phyloP scores from a whole-genome alignment of 2,113 vertebrate genomes.

The Xyrauchen texanus region DNA sequence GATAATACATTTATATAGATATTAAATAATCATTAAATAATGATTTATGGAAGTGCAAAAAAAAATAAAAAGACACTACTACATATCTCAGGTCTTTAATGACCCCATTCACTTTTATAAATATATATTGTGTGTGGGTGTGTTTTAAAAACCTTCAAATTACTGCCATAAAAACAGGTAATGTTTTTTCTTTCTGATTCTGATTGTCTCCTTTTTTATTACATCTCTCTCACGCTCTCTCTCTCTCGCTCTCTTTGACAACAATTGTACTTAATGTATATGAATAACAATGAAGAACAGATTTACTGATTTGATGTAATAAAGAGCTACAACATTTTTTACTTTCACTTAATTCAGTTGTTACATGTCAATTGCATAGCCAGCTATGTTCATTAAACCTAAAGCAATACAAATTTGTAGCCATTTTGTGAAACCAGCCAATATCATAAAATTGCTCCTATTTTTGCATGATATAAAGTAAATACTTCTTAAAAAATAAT shows the following conservation, averaged over 20 bases:
- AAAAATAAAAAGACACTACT: too few relatives aligned
- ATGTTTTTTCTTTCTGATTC: too few relatives aligned
- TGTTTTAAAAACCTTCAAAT: neutral
- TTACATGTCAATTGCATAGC: slow-evolving; percentile 7
- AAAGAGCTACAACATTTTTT: neutral
- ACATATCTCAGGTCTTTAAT: neutral
- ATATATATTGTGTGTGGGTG: neutral
- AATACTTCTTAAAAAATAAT: slow-evolving; percentile 3
- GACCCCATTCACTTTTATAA: slow-evolving; percentile 8
- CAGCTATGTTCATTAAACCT: neutral
- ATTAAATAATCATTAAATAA: too few relatives aligned
- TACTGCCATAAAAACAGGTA: neutral
- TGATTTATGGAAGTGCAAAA: too few relatives aligned
- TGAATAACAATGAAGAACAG: neutral
- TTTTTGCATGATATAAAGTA: neutral
- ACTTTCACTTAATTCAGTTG: neutral
- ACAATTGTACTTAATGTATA: neutral
- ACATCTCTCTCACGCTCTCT: neutral
- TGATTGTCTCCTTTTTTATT: neutral
- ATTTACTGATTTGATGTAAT: slow-evolving; percentile 25
- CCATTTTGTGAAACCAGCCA: neutral
- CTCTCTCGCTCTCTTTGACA: neutral
- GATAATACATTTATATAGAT: too few relatives aligned
- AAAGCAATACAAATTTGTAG: slow-evolving; percentile 19
- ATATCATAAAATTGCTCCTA: neutral